Percentiles rank a stretch among this genome's conserved stretches.
Conservation (phyloP, 2,113 vertebrate species). For the Thymallus thymallus region DNA sequence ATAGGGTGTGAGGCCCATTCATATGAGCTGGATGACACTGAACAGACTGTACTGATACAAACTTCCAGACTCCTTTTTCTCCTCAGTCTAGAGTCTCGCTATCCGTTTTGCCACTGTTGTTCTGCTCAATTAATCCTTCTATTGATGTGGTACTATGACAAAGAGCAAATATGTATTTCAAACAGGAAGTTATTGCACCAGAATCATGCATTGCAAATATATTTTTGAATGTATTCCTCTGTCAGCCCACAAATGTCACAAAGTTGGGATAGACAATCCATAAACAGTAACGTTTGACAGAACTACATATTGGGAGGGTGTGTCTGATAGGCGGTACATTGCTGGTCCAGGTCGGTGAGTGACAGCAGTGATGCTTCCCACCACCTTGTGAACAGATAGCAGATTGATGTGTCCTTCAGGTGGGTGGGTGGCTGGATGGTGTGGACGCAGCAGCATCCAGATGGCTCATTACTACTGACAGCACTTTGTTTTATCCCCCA, state of each 20-base stretch:
- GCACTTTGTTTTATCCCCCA: conserved; percentile 41
- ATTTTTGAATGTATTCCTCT: neutral
- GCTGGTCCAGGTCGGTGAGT: neutral
- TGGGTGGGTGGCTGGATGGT: conserved; percentile 26
- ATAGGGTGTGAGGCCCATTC: neutral
- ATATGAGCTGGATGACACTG: neutral
- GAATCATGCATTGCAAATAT: neutral
- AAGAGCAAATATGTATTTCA: neutral
- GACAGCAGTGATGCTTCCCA: conserved; percentile 14
- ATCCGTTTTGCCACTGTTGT: neutral
- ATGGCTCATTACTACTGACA: conserved; percentile 52
- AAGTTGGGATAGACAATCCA: neutral
- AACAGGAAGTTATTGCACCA: neutral
- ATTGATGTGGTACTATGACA: neutral
- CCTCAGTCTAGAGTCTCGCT: neutral
- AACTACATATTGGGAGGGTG: neutral
- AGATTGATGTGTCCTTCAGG: conserved; percentile 43
- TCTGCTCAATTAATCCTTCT: neutral
- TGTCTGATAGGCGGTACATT: neutral
- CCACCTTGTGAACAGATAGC: conserved; percentile 15
- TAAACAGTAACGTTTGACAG: neutral
- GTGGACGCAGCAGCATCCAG: conserved; percentile 25
- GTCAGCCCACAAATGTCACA: neutral
- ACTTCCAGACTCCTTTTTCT: neutral
- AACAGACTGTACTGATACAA: neutral